Percentiles rank a stretch among this genome's conserved stretches.
These are phyloP conservation scores for Brevimyrus niger DNA, from an alignment of 2,113 vertebrate species.

Conservation along the genomic window DNA sequence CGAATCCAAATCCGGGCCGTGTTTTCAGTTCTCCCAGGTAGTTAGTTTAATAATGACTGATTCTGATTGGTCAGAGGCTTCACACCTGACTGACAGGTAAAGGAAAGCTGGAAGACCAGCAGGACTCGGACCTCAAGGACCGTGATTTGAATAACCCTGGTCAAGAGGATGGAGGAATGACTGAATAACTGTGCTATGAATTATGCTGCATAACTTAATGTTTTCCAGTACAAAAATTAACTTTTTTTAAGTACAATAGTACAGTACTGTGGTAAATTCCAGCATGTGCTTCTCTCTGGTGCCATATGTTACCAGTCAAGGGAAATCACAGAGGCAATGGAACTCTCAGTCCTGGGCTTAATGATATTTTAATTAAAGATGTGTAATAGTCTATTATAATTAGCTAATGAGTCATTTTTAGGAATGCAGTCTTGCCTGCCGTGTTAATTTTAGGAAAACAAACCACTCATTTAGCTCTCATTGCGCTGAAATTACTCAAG, in stretches of 20 bases:
- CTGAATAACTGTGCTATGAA: not conserved
- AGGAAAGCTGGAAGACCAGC: no score
- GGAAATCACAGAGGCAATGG: not conserved
- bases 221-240: not conserved
- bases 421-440: slow-evolving; percentile 1
- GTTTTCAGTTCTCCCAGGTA: no score
- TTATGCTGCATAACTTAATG: not conserved
- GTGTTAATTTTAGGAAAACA: slow-evolving; percentile 15
- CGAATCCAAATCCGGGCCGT: no score
- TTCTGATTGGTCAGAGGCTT: no score
- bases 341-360: slow-evolving; percentile 7
- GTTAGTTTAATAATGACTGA: no score
- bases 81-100: no score
- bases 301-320: slow-evolving; percentile 5
- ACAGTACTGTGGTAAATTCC: not conserved
- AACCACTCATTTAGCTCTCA: slow-evolving; percentile 7
- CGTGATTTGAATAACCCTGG: no score
- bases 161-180: not conserved
- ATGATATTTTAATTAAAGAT: slow-evolving; percentile 19
- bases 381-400: slow-evolving; percentile 12
- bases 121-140: no score
- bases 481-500: not conserved
- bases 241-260: not conserved
- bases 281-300: not conserved
- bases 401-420: slow-evolving; percentile 9